Percentiles rank a stretch among this genome's conserved stretches.
Conservation (phyloP, 2,113 vertebrate species). For the Vulpes ferrilata region DNA sequence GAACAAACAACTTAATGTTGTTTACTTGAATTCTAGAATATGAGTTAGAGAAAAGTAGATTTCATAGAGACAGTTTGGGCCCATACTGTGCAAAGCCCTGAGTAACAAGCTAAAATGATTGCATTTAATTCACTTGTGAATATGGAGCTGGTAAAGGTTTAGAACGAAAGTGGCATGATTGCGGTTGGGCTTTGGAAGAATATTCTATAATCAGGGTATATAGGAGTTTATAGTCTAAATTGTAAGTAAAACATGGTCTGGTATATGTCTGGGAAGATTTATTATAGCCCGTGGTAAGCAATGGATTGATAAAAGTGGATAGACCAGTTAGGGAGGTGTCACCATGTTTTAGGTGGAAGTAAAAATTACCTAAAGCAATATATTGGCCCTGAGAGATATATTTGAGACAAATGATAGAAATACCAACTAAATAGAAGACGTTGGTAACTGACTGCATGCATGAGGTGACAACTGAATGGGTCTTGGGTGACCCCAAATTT, state of each 20-base stretch:
- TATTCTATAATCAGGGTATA: background rate
- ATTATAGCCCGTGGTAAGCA: background rate
- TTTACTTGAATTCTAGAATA: background rate
- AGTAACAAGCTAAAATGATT: background rate
- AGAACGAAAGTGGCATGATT: background rate
- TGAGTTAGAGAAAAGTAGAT: background rate
- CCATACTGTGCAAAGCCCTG: background rate
- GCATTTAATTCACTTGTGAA: background rate
- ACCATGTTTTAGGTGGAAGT: background rate
- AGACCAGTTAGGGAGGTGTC: background rate
- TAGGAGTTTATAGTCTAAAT: background rate
- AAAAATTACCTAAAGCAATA: background rate
- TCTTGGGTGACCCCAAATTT: constrained; percentile 9
- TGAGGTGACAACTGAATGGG: background rate
- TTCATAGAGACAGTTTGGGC: background rate
- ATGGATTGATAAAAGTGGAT: background rate
- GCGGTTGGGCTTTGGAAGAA: background rate
- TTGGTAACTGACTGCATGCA: background rate
- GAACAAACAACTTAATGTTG: background rate
- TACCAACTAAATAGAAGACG: background rate
- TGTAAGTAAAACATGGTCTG: background rate
- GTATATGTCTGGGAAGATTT: background rate
- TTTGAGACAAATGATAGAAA: background rate
- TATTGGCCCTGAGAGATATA: background rate
- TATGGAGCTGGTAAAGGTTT: background rate